Conservation (phyloP, 2,888 invertebrate genomes). For the Elmis aenea region DNA sequence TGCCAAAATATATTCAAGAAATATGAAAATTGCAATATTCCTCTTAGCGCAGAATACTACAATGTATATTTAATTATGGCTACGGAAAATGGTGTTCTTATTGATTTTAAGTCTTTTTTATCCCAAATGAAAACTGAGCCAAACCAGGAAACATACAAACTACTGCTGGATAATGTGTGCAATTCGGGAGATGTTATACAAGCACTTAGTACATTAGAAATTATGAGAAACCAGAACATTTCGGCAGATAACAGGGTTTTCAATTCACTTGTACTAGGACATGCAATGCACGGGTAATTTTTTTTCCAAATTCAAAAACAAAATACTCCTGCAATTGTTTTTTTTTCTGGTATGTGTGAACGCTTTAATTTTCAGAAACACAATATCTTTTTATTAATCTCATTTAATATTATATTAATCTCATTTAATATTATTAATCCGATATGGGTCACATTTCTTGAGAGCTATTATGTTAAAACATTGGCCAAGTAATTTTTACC, state of each 20-base stretch:
- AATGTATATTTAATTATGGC: conserved; percentile 55
- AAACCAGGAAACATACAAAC: conserved; percentile 52
- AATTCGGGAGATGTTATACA: conserved; percentile 55
- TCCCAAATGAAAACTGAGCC: conserved; percentile 48
- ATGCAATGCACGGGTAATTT: conserved; percentile 52
- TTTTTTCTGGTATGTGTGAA: no score
- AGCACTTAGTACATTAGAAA: conserved; percentile 53
- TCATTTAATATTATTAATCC: no score
- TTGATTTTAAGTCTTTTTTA: conserved; percentile 49
- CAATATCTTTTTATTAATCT: no score
- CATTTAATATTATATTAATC: no score
- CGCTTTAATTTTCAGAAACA: no score
- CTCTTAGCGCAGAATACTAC: conserved; percentile 50
- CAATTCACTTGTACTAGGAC: conserved; percentile 56
- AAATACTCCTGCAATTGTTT: no score
- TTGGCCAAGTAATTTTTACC: no score
- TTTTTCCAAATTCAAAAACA: no score
- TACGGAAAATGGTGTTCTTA: conserved; percentile 52
- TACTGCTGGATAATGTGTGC: conserved; percentile 54
- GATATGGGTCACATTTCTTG: no score
- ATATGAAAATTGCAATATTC: conserved; percentile 46
- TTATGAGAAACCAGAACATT: conserved; percentile 54
- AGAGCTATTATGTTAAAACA: no score
- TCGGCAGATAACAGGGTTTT: conserved; percentile 56
- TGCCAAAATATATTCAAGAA: conserved; percentile 54